These are phyloP conservation scores for Drosophila stalkeri DNA, from an alignment of 2,888 invertebrate species.

Conservation along the genomic window DNA sequence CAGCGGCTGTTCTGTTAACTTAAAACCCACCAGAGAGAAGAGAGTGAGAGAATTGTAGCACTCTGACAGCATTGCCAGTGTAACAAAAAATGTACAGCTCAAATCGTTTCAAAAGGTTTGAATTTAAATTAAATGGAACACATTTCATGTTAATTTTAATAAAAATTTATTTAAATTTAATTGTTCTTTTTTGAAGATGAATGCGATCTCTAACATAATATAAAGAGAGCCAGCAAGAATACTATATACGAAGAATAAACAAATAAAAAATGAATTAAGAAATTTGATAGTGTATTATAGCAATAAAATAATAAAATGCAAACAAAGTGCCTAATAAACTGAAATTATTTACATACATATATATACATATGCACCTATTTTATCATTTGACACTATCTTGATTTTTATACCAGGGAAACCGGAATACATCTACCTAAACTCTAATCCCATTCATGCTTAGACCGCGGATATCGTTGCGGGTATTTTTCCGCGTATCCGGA, in stretches of 20 bases:
- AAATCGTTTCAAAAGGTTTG: not conserved
- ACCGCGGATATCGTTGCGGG: conserved; percentile 28
- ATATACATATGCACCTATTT: not conserved
- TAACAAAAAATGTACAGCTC: conserved; percentile 2
- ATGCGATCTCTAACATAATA: too few relatives aligned
- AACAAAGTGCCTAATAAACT: conserved; percentile 13
- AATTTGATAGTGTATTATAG: conserved; percentile 10
- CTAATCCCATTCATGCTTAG: conserved; percentile 63
- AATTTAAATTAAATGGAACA: not conserved
- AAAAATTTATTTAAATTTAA: too few relatives aligned
- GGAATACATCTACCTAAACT: conserved; percentile 33
- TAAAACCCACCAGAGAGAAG: conserved; percentile 1
- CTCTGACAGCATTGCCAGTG: conserved; percentile 59
- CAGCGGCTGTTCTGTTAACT: conserved; percentile 23
- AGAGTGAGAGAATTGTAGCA: conserved; percentile 9
- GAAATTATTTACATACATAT: conserved; percentile 24
- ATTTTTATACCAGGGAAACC: conserved; percentile 22
- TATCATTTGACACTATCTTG: conserved; percentile 16
- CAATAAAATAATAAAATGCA: not conserved
- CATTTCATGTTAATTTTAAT: too few relatives aligned
- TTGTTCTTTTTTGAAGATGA: not conserved
- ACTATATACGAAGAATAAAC: too few relatives aligned
- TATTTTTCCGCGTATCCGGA: conserved; percentile 45
- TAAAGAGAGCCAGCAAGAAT: too few relatives aligned
- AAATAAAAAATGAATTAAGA: not conserved